Conservation (phyloP, 2,113 vertebrate genomes). For the Felis catus region DNA sequence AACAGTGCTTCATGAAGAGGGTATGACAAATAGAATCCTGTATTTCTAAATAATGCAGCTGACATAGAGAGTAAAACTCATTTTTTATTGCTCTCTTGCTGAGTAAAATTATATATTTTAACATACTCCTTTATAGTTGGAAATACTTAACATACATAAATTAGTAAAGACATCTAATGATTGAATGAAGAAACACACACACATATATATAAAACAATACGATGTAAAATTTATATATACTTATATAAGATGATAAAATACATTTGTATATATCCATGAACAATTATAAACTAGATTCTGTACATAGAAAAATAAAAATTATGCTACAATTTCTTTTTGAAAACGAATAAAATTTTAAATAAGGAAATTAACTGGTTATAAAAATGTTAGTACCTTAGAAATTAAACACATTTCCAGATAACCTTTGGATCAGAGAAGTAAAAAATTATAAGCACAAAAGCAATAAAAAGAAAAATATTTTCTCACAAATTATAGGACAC, state of each 20-base stretch:
- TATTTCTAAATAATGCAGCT: neutral
- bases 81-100: neutral
- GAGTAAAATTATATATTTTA: neutral
- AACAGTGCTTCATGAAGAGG: neutral
- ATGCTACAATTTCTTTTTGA: neutral
- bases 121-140: neutral
- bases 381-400: neutral
- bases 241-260: neutral
- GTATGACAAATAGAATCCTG: neutral
- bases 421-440: neutral
- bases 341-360: neutral
- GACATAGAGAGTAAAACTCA: neutral
- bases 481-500: neutral
- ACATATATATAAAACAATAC: neutral
- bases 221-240: neutral
- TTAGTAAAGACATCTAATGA: neutral
- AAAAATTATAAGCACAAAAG: neutral
- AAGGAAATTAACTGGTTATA: neutral
- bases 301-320: neutral
- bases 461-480: neutral
- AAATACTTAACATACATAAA: neutral
- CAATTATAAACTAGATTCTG: neutral
- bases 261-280: neutral
- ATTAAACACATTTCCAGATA: neutral
- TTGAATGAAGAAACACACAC: neutral